Evolutionary conservation across 1,140 invertebrate species (phyloP), one percentile per base, ranked within the genome.

Genomic region (Orchestia grillus): DNA sequence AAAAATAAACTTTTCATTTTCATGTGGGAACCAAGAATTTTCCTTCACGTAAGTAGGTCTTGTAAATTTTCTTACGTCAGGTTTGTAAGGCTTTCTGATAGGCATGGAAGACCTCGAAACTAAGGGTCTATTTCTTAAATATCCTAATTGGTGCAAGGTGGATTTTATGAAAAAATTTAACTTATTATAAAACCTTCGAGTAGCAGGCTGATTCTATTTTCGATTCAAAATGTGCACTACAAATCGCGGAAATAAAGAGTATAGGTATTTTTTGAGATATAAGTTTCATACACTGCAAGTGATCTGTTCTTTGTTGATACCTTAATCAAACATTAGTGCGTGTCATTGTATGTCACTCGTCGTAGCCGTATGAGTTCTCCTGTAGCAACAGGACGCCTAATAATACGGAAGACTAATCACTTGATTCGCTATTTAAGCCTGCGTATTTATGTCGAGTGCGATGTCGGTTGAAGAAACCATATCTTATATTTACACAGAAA

Each of bases 401-500:
- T 94, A 94, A 40, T 94, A 94, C 92, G 92, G 92, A 94, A 94
- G 92, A 94, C 92, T 94, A 45, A 42, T 90, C 88, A 41, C 43
- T 36, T 90, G 88, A 15, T 90, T 41, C 88, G 36, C 88, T 90
- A 90, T 90, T 42, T 15, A 42, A 8, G 41, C 88, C 88, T 42
- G 88, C 4, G 88, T 77, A 77, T 77, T 77, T 77, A 77, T 23
- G 62, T 77, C 62, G 62, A 77, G 62, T 77, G 62, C 15, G 36
- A 77, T 77, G 62, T 19, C 11, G 62, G 62, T 77, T 77, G 62
- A 77, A 19, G 28, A 77, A 77, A 23, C 62, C 62, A 77, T 77
- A 77, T 36, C 62, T 77, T 77, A 77, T 77, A 53, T 53, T 53
- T 77, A 77, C 62, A 77, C 36, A 77, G 11, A 28, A 77, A 77